Base-by-base conservation (phyloP, 2,797 vertebrate species). In the Hapalemur alaotrensis region DNA sequence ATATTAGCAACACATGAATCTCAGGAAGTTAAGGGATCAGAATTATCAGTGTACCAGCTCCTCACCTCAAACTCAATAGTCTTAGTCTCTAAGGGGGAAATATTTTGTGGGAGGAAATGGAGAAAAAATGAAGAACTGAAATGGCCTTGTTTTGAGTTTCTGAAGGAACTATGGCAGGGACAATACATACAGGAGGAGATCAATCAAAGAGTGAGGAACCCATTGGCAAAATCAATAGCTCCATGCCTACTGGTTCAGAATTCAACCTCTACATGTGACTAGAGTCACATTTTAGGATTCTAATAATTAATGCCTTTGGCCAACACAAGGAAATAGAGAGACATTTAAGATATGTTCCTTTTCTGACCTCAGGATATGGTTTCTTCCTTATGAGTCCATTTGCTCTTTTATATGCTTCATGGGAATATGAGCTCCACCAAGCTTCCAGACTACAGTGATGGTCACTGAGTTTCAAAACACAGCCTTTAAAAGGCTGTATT, bases 1-100 rank as follows among this genome's bases (percentile, higher is more conserved):
- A 98, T 83, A 94, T 87, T 54, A 97, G 73, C 50, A 95, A 93
- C 25, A 54, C n/a, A 22, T n/a, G 50, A 92, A 84, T 78, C 50
- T 38, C 48, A 72, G 41, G 5, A 78, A 61, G 46, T 65, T 88
- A 90, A 92, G 69, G 73, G 32, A 50, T 82, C 84, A 67, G 85
- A 94, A 46, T 70, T 75, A 75, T 38, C 85, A 89, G 67, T n/a
- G 4, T 25, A 17, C 41, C 46, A 76, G 30, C 18, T 84, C 63
- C 57, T 92, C 41, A 30, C 59, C 69, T 93, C 92, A 72, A 70
- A 93, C 32, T 94, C 88, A 41, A 35, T 0, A 88, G 63, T 57
- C 85, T 95, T n/a, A 85, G 78, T 76, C 81, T 20, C 70, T n/a
- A 63, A 57, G 61, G n/a, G 35, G 79, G 61, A 93, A 52, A 80